phyloP scores from a whole-genome alignment of 2,888 invertebrate species.

The Drosophila pseudotalamancana region DNA sequence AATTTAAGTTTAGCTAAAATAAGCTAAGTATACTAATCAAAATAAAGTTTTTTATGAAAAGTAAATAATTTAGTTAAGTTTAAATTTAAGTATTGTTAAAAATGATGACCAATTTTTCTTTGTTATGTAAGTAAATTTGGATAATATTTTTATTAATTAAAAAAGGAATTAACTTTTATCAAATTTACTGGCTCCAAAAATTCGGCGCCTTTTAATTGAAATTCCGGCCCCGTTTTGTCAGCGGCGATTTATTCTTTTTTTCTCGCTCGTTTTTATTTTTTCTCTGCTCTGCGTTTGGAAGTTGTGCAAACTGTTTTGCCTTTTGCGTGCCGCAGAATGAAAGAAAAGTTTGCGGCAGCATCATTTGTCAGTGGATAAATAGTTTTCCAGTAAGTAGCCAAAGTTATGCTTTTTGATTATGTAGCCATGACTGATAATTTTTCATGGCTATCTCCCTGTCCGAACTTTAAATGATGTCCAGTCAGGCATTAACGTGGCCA shows the following conservation, averaged over 20 bases:
- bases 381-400: constrained; percentile 75
- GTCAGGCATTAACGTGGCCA: constrained; percentile 25
- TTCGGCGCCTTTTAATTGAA: not conserved
- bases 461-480: constrained; percentile 52
- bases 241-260: constrained; percentile 34
- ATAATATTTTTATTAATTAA: not conserved
- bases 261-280: constrained; percentile 23
- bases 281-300: constrained; percentile 44
- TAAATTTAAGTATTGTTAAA: no score
- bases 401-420: constrained; percentile 79
- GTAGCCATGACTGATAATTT: constrained; percentile 65
- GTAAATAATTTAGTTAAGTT: no score
- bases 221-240: constrained; percentile 12
- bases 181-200: not conserved
- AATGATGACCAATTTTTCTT: no score
- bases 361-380: constrained; percentile 80
- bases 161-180: not conserved
- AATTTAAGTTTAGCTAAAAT: no score
- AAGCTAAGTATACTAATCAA: no score
- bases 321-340: constrained; percentile 63
- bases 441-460: constrained; percentile 54
- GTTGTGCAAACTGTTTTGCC: constrained; percentile 77
- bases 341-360: constrained; percentile 71
- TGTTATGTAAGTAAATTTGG: no score
- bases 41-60: no score